Base-by-base conservation (phyloP, 1,140 invertebrate species). In the Pinna nobilis region DNA sequence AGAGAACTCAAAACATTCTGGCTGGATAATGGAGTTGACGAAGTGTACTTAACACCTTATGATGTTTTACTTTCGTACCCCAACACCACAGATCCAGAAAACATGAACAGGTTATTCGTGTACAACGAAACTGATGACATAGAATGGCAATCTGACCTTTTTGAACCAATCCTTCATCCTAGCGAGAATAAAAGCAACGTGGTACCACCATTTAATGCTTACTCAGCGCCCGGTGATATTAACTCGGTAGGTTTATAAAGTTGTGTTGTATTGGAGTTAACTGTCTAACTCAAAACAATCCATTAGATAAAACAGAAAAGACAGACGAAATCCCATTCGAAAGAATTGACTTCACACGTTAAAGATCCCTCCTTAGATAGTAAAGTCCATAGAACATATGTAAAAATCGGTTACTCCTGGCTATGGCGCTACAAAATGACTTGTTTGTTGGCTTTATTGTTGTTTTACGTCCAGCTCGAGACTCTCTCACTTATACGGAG, bases 181-280 rank as follows among this genome's bases (percentile, higher is more conserved):
- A 74, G 82, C 4, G 79, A 86, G 47, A 80, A 86, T 44, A 69
- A 80, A n/a, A 70, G 74, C 9, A 75, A 79, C 41, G 81, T 87
- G 1, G 81, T 88, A 3, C 80, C 82, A 2, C 87, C 86, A 1
- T 88, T 86, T 51, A 86, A 86, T 71, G 87, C 86, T 6, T 88
- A 82, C 59, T 84, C 84, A 1, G 70, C 77, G 9, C 64, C 66
- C 32, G 75, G 80, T 3, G 50, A 59, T 28, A 41, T 70, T 4
- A 37, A 3, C 2, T 70, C 67, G 44, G 67, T 70, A 61, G 41
- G n/a, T n/a, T n/a, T n/a, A n/a, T n/a, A n/a, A n/a, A n/a, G n/a
- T n/a, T n/a, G n/a, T n/a, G n/a, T n/a, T n/a, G n/a, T n/a, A n/a
- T n/a, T n/a, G n/a, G n/a, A n/a, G n/a, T n/a, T n/a, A n/a, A n/a